Percentiles rank a stretch among this genome's conserved stretches.
Conservation (phyloP, 2,797 vertebrate species). For the Semotilus atromaculatus region DNA sequence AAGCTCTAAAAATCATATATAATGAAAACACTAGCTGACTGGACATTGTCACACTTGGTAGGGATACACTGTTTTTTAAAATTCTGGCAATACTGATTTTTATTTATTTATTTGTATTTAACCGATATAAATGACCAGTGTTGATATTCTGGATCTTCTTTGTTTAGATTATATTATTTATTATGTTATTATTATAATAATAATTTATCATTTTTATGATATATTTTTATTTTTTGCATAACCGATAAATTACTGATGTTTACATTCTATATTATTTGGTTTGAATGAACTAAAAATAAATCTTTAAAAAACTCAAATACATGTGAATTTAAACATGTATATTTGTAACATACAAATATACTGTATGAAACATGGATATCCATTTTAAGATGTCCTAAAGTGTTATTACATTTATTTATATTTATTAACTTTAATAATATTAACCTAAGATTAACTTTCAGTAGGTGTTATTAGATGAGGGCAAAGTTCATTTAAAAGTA, state of each 20-base stretch:
- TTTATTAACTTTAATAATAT: neutral
- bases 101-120: neutral
- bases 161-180: neutral
- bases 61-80: neutral
- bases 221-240: neutral
- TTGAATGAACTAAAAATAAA: neutral
- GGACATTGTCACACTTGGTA: neutral
- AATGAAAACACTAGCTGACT: neutral
- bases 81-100: neutral
- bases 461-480: neutral
- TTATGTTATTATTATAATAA: neutral
- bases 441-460: neutral
- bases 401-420: neutral
- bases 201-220: neutral
- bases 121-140: neutral
- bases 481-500: neutral
- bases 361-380: neutral
- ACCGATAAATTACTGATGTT: neutral
- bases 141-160: neutral
- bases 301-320: neutral
- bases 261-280: neutral
- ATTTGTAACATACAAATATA: neutral
- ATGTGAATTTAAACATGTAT: neutral
- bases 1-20: constrained; percentile 1
- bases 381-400: neutral